Conservation (phyloP, 2,888 invertebrate species). For the Gastracanthus pulcherrimus region DNA sequence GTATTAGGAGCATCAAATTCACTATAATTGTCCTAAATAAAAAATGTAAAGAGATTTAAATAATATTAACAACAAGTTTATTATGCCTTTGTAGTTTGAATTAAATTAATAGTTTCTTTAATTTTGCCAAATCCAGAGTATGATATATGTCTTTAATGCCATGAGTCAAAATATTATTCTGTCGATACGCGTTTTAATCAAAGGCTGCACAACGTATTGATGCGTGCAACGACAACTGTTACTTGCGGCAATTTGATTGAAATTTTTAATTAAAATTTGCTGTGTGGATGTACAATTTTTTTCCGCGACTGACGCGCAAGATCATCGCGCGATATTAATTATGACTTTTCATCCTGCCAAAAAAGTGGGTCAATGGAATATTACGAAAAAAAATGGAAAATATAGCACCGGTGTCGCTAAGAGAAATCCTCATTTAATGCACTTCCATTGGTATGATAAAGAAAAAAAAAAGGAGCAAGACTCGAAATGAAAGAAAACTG, state of each 20-base stretch:
- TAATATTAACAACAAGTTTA: too few relatives aligned
- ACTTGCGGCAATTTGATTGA: background rate
- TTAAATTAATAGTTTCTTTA: too few relatives aligned
- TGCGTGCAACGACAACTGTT: background rate
- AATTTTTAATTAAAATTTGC: slow-evolving; percentile 20
- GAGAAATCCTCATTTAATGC: slow-evolving; percentile 13
- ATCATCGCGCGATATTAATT: slow-evolving; percentile 14
- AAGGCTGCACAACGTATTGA: background rate
- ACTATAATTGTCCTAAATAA: too few relatives aligned
- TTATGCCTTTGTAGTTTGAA: too few relatives aligned
- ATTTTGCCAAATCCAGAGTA: too few relatives aligned
- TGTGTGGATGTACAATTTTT: background rate
- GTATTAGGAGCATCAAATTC: too few relatives aligned
- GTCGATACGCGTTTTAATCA: background rate
- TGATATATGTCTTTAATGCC: background rate
- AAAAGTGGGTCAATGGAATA: background rate
- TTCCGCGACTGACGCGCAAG: background rate
- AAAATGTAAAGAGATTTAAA: too few relatives aligned
- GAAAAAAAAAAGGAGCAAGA: background rate
- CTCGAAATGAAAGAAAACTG: background rate
- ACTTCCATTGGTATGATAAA: slow-evolving; percentile 12
- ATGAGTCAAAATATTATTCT: background rate
- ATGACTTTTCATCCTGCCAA: background rate
- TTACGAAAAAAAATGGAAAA: background rate
- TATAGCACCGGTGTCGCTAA: background rate